These are phyloP conservation scores for Phalacrocorax carbo DNA, from an alignment of 2,113 vertebrate genomes.

Conservation along the genomic window DNA sequence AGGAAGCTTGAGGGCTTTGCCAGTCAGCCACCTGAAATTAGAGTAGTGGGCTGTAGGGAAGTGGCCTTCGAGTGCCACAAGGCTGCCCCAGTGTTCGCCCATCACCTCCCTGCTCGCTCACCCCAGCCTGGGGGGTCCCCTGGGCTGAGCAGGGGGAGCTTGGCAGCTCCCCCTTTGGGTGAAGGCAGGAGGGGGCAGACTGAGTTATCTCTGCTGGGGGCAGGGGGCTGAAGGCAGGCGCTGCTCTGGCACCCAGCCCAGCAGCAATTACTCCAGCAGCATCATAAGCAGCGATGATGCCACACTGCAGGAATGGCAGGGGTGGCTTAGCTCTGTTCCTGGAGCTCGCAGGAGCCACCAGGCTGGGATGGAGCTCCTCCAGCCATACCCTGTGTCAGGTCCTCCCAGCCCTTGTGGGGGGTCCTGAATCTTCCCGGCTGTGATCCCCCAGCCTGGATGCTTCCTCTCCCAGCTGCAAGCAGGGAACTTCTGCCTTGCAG, in stretches of 20 bases:
- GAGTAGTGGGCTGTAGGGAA: background rate
- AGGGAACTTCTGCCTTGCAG: background rate
- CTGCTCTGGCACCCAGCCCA: conserved; percentile 27
- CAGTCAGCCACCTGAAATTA: background rate
- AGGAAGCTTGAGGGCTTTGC: background rate
- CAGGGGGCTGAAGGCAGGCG: background rate
- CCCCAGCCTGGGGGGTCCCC: background rate
- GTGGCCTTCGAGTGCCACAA: accelerated
- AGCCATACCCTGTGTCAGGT: accelerated
- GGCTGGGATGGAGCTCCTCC: background rate
- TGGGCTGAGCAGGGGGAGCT: background rate
- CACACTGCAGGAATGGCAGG: conserved; percentile 36
- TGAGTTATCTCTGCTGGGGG: background rate
- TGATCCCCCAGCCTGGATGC: background rate
- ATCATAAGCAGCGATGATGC: background rate
- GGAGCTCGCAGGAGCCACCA: background rate
- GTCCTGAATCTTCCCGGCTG: background rate
- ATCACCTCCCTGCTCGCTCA: accelerated
- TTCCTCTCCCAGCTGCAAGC: background rate
- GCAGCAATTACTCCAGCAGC: background rate
- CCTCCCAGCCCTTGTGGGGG: background rate
- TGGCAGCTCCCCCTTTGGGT: accelerated
- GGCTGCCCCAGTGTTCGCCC: background rate
- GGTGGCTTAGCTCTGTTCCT: background rate
- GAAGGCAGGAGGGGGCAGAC: background rate